Base-by-base conservation (phyloP, 2,888 invertebrate species). In the Melitaea athalia region DNA sequence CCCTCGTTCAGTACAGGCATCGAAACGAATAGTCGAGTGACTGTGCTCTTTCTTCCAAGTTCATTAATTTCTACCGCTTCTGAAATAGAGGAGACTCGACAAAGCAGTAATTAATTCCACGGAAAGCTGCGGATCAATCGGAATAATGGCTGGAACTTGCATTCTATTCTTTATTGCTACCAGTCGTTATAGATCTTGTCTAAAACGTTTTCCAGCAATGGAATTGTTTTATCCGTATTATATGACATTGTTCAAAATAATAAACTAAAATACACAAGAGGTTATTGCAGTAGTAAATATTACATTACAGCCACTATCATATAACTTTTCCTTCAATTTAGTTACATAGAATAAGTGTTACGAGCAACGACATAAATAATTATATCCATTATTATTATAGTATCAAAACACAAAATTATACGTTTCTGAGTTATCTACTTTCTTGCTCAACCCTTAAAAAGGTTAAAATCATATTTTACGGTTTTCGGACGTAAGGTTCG, bases 71-170 rank as follows among this genome's bases (percentile, higher is more conserved):
- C 79, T 75, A 78, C 76, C 79, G 77, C 80, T 78, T 77, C 67
- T 61, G 75, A 77, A 78, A 79, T 78, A 78, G 81, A 79, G 80
- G 79, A 81, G 80, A 79, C 75, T 75, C 74, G 75, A 78, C 78
- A 76, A 78, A 76, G 76, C 80, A 78, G 84, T 84, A 87, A 89
- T 89, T 90, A 89, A 87, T 88, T 85, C 83, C 83, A 85, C 84
- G 85, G 84, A 83, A 84, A 84, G 83, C 83, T 79, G 78, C 82
- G 84, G 82, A 84, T 85, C 84, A 85, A 85, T 87, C 84, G 79
- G 82, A 82, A 85, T 89, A 86, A 90, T 88, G 85, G 83, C 84
- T 82, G 76, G 82, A 85, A 81, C 79, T 79, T 81, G 77, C 80
- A 79, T 77, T 77, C 79, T 72, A 73, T 75, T 67, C 73, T 70